A percentile compares a stretch with the other conserved stretches of the same genome.
Evolutionary conservation across 2,113 vertebrate genomes (phyloP).

Genomic region (Peromyscus polionotus): DNA sequence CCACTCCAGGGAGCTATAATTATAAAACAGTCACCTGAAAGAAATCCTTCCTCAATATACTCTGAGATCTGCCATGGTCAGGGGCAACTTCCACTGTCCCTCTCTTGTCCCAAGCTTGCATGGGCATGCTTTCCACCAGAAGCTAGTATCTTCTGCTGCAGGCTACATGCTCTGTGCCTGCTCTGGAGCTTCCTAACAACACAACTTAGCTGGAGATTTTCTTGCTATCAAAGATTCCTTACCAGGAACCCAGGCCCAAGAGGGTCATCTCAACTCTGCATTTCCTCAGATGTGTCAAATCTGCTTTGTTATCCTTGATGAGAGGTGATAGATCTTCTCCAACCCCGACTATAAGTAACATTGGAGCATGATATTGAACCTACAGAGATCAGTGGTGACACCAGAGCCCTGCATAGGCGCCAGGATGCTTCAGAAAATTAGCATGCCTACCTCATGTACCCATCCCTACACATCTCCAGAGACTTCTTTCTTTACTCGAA

Average conservation of each 20-base stretch:
- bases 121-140: background rate
- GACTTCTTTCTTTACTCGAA: too few relatives aligned
- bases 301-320: too few relatives aligned
- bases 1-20: background rate
- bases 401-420: background rate
- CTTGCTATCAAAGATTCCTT: background rate
- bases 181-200: background rate
- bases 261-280: too few relatives aligned
- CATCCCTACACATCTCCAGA: background rate
- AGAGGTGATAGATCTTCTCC: background rate
- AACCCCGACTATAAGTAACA: background rate
- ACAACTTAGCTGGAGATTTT: background rate
- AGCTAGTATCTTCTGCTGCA: too few relatives aligned
- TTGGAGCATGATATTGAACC: background rate
- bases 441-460: background rate
- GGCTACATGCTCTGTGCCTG: background rate
- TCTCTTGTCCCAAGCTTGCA: background rate
- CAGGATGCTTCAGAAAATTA: background rate
- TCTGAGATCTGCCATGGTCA: background rate
- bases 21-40: background rate
- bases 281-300: background rate
- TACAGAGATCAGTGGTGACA: background rate
- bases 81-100: background rate
- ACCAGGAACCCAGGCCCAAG: too few relatives aligned
- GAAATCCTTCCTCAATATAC: background rate